A percentile compares a stretch with the other conserved stretches of the same genome.
Evolutionary conservation across 2,113 vertebrate species (phyloP).

Genomic region (Misgurnus anguillicaudatus): DNA sequence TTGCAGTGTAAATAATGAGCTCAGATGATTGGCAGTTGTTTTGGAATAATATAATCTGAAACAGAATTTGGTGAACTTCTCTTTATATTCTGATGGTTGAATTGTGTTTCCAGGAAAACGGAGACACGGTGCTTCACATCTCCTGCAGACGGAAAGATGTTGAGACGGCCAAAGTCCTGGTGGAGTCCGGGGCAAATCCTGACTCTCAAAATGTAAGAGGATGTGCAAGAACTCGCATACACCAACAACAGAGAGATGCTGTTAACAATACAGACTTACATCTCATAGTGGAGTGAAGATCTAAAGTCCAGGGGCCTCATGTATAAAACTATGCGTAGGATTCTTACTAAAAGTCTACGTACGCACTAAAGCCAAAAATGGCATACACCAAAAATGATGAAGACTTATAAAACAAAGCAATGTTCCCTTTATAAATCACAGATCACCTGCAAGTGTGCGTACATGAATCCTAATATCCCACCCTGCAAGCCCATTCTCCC

Average conservation of each 20-base stretch:
- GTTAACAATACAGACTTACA: neutral
- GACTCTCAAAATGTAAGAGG: constrained; percentile 66
- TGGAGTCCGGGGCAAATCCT: constrained; percentile 59
- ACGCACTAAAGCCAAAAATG: too few species aligned
- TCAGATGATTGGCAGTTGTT: neutral
- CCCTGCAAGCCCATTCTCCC: too few species aligned
- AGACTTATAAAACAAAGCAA: too few species aligned
- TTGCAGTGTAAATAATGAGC: neutral
- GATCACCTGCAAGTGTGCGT: too few species aligned
- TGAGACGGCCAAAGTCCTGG: constrained; percentile 62
- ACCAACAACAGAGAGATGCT: neutral
- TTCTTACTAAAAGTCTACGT: too few species aligned
- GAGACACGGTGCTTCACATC: constrained; percentile 62
- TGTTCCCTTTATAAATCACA: too few species aligned
- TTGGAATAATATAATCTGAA: neutral
- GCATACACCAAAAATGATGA: too few species aligned
- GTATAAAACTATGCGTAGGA: too few species aligned
- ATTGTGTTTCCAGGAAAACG: constrained; percentile 54
- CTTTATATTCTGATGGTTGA: constrained; percentile 11
- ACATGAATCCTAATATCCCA: too few species aligned
- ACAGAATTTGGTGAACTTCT: neutral
- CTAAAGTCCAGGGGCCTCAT: too few species aligned
- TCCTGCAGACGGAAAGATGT: constrained; percentile 61
- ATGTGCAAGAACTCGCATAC: neutral
- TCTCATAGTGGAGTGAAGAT: neutral